Evolutionary conservation across 2,797 vertebrate genomes (phyloP).

Genomic region (Tangara arthus): DNA sequence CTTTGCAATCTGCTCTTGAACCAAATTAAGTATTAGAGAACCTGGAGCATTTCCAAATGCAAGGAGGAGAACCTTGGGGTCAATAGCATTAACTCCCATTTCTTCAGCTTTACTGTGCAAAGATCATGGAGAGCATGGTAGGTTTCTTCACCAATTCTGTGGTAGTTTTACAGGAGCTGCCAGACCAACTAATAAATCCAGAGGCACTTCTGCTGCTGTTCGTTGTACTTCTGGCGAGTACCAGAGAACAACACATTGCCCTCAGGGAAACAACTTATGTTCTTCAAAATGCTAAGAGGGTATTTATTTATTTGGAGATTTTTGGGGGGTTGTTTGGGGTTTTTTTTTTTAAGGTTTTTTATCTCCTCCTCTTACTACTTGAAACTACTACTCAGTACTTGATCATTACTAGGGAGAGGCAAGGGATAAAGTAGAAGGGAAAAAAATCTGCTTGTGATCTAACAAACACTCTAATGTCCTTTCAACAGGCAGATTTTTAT

Average conservation of each 20-base stretch:
- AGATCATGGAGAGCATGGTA: background rate
- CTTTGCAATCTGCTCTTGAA: background rate
- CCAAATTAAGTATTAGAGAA: background rate
- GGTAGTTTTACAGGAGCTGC: background rate
- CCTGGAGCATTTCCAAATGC: background rate
- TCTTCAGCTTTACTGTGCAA: background rate
- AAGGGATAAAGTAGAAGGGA: background rate
- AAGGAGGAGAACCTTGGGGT: background rate
- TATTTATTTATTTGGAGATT: background rate
- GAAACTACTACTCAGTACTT: background rate
- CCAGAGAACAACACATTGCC: background rate
- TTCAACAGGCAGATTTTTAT: background rate
- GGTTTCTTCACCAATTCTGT: background rate
- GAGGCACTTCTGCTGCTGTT: background rate
- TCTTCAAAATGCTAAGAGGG: background rate
- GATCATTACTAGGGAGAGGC: background rate
- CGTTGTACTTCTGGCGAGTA: background rate
- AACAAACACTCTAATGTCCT: background rate
- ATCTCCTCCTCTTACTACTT: background rate
- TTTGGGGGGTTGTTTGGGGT: fast-evolving
- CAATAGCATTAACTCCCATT: background rate
- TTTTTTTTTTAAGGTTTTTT: background rate
- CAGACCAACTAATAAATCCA: background rate
- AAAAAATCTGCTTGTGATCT: background rate
- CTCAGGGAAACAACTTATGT: background rate